Evolutionary conservation across 2,113 vertebrate genomes (phyloP).

Genomic region (Montifringilla adamsi): DNA sequence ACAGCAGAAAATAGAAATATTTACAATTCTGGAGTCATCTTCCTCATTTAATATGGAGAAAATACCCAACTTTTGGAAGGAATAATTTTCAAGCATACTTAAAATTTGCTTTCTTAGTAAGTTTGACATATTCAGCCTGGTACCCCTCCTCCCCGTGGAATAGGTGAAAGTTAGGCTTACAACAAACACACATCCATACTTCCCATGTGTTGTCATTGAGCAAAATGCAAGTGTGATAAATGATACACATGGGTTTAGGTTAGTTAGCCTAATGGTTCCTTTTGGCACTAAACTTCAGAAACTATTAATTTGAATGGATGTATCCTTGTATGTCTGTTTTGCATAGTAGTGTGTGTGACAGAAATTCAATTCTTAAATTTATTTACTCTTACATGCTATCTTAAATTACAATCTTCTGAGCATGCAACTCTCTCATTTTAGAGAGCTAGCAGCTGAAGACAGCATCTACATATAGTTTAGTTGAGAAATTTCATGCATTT

Average conservation of each 20-base stretch:
- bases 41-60: neutral
- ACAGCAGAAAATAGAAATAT: neutral
- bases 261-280: neutral
- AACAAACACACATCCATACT: neutral
- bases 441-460: neutral
- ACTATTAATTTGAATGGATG: neutral
- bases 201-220: neutral
- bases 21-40: neutral
- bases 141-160: rapidly evolving
- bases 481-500: neutral
- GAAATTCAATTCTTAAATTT: neutral
- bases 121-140: neutral
- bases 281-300: neutral
- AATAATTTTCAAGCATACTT: neutral
- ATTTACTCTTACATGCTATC: neutral
- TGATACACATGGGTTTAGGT: neutral
- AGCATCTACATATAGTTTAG: neutral
- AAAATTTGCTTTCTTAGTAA: neutral
- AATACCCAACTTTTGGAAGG: neutral
- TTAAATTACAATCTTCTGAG: neutral
- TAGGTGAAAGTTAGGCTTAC: neutral
- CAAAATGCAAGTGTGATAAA: neutral
- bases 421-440: neutral
- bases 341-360: neutral
- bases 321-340: neutral